phyloP scores from a whole-genome alignment of 2,113 vertebrate species.

The Engystomops pustulosus region DNA sequence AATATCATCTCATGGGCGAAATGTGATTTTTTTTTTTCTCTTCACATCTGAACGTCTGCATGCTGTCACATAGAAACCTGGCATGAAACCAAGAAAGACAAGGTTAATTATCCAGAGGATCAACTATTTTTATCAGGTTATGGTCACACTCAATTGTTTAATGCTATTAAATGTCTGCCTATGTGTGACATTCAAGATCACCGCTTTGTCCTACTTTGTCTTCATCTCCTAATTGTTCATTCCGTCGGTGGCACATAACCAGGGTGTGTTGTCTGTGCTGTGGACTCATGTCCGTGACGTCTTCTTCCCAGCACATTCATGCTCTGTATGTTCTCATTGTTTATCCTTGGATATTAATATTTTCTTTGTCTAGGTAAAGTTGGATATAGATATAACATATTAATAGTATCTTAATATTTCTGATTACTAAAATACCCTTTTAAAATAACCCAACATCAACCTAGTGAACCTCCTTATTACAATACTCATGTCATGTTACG shows the following conservation, averaged over 20 bases:
- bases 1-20: slow-evolving; percentile 55
- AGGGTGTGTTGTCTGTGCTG: slow-evolving; percentile 30
- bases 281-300: not conserved
- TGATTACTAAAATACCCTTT: too few relatives aligned
- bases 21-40: slow-evolving; percentile 34
- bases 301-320: not conserved
- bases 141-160: slow-evolving; percentile 59
- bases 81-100: slow-evolving; percentile 56
- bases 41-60: slow-evolving; percentile 14
- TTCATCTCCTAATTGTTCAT: slow-evolving; percentile 42
- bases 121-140: slow-evolving; percentile 61
- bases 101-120: slow-evolving; percentile 60
- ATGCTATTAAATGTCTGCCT: slow-evolving; percentile 57
- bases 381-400: not conserved
- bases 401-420: too few relatives aligned
- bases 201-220: slow-evolving; percentile 53
- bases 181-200: slow-evolving; percentile 58
- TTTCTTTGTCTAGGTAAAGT: not conserved
- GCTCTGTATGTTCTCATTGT: not conserved
- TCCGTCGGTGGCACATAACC: not conserved
- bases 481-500: too few relatives aligned
- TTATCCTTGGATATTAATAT: not conserved
- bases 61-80: slow-evolving; percentile 53
- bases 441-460: too few relatives aligned
- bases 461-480: too few relatives aligned